Evolutionary conservation across 2,797 vertebrate genomes (phyloP).

Genomic region (Zenarchopterus dispar): DNA sequence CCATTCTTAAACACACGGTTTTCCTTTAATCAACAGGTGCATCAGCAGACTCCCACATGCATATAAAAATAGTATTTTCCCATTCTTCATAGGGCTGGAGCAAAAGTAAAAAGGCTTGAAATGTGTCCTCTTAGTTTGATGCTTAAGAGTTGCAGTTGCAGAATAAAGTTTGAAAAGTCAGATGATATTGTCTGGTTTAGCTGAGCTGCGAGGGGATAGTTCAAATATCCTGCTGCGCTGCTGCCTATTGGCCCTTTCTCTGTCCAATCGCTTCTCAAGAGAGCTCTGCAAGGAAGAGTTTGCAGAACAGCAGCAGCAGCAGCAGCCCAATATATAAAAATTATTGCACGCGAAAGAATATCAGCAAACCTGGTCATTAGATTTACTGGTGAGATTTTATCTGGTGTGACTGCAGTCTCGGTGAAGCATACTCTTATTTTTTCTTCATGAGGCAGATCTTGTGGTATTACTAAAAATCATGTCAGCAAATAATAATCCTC

Average conservation of each 20-base stretch:
- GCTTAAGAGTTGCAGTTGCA: constrained; percentile 31
- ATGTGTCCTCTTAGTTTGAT: constrained; percentile 3
- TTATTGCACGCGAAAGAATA: constrained; percentile 53
- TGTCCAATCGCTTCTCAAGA: constrained; percentile 62
- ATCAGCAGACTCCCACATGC: constrained; percentile 54
- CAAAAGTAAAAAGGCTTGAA: background rate
- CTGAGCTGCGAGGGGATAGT: constrained; percentile 70
- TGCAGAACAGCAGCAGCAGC: constrained; percentile 48
- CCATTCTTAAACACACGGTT: constrained; percentile 79
- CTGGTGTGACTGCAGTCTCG: constrained; percentile 41
- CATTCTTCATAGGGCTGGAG: constrained; percentile 40
- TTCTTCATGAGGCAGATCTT: constrained; percentile 63
- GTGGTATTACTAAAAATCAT: constrained; percentile 63
- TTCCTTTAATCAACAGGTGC: constrained; percentile 69
- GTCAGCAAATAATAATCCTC: constrained; percentile 79
- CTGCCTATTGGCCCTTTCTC: constrained; percentile 62
- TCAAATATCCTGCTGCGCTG: constrained; percentile 77
- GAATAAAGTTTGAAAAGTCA: constrained; percentile 70
- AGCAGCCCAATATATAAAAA: constrained; percentile 47
- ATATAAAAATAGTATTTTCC: constrained; percentile 38
- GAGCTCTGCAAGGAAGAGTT: constrained; percentile 41
- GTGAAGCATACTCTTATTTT: constrained; percentile 61
- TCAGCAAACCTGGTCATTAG: constrained; percentile 59
- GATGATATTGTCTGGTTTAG: constrained; percentile 69
- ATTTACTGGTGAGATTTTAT: constrained; percentile 62